Conservation (phyloP, 2,797 vertebrate species). For the Gallinago stenura region DNA sequence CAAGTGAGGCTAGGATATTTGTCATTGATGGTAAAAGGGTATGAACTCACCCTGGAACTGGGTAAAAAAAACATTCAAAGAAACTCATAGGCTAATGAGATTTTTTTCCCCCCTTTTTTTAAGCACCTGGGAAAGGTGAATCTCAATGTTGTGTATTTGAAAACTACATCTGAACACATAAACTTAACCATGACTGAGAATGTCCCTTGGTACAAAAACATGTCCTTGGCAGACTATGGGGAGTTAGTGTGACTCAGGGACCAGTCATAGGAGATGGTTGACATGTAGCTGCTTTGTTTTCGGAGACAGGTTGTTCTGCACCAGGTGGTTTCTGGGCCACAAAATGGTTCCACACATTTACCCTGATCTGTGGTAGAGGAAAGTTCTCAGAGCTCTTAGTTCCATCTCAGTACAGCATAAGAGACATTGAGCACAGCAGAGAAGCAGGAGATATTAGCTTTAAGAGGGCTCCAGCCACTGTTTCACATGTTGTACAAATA, state of each 20-base stretch:
- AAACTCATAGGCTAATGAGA: not conserved
- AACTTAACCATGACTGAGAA: not conserved
- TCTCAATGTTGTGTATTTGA: fast-evolving
- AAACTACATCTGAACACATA: not conserved
- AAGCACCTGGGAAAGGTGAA: not conserved
- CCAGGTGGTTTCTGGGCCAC: not conserved
- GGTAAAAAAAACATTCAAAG: not conserved
- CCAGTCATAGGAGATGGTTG: not conserved
- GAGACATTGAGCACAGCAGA: not conserved
- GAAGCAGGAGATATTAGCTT: not conserved
- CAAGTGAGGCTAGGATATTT: not conserved
- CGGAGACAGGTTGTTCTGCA: not conserved
- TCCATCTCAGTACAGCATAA: fast-evolving
- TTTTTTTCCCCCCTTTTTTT: too few relatives aligned
- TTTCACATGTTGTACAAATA: not conserved
- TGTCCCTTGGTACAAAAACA: not conserved
- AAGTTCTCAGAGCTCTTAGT: not conserved
- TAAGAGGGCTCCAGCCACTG: not conserved
- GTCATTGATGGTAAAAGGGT: not conserved
- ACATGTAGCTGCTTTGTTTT: not conserved
- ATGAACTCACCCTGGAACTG: not conserved
- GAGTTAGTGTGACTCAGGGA: not conserved
- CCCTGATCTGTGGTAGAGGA: not conserved
- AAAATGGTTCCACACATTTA: not conserved
- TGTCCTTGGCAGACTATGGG: not conserved